Evolutionary conservation across 2,797 vertebrate species (phyloP).

Genomic region (Sparus aurata): DNA sequence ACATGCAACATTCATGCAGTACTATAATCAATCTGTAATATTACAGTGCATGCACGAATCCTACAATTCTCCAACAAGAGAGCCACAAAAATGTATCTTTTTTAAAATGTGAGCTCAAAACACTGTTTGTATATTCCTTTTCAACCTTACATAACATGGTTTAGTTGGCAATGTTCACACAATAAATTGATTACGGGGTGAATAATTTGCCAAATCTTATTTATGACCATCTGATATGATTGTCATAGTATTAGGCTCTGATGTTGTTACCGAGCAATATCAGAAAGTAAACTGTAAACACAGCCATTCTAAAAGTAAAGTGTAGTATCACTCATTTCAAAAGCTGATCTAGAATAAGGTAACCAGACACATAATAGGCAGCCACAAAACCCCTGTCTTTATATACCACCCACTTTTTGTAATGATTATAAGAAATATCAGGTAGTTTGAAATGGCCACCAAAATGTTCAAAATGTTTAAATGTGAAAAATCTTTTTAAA

Average conservation of each 20-base stretch:
- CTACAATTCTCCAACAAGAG: neutral
- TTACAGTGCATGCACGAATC: neutral
- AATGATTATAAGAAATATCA: neutral
- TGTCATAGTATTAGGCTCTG: neutral
- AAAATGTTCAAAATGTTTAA: neutral
- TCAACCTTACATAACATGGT: neutral
- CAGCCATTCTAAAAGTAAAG: neutral
- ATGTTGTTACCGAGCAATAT: neutral
- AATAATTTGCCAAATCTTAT: conserved; percentile 10
- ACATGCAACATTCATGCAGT: neutral
- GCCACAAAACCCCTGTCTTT: neutral
- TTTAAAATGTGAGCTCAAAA: conserved; percentile 3
- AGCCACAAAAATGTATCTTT: neutral
- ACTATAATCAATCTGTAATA: neutral
- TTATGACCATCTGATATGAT: neutral
- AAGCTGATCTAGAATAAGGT: neutral
- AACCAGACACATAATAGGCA: neutral
- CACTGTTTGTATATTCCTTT: neutral
- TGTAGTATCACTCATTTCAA: neutral
- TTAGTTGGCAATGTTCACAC: neutral
- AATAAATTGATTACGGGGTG: neutral
- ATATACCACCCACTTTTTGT: neutral
- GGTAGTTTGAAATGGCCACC: neutral
- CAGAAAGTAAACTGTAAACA: conserved; percentile 2
- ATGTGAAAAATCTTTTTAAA: too few species aligned